A percentile compares a stretch with the other conserved stretches of the same genome.
phyloP scores from a whole-genome alignment of 1,140 invertebrate species.

The Hyles vespertilio region DNA sequence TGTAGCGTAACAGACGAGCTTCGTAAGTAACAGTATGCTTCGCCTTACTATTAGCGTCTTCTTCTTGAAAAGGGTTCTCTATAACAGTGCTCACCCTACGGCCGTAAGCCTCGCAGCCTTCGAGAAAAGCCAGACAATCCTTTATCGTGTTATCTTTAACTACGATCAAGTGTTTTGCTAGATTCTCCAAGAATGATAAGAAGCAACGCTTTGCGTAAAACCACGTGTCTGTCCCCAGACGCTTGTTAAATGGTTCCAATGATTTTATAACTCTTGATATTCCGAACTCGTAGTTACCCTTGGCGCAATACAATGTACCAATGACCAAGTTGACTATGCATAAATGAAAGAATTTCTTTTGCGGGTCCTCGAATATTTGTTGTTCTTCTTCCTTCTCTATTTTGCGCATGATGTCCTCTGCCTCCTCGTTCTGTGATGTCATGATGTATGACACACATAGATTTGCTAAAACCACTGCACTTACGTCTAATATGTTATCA shows the following conservation, averaged over 20 bases:
- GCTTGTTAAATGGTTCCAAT: constrained; percentile 96
- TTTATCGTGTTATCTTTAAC: constrained; percentile 91
- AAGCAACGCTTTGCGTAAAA: constrained; percentile 97
- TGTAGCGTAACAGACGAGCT: constrained; percentile 88
- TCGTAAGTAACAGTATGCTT: constrained; percentile 97
- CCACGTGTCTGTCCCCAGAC: constrained; percentile 97
- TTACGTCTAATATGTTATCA: constrained; percentile 95
- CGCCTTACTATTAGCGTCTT: constrained; percentile 81
- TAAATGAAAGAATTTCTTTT: constrained; percentile 96
- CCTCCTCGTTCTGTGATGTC: constrained; percentile 99
- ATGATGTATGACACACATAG: constrained; percentile 99
- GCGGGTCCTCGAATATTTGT: constrained; percentile 93
- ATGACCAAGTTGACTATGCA: constrained; percentile 99
- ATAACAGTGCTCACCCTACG: constrained; percentile 89
- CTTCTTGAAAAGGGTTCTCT: constrained; percentile 88
- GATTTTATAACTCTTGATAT: constrained; percentile 98
- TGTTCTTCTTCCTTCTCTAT: constrained; percentile 99
- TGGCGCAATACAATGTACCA: constrained; percentile 98
- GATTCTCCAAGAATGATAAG: constrained; percentile 93
- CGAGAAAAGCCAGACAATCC: constrained; percentile 94
- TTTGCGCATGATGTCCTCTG: constrained; percentile 98
- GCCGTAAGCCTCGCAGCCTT: constrained; percentile 94
- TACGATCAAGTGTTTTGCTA: constrained; percentile 93
- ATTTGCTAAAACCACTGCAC: constrained; percentile 98
- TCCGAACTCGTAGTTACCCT: constrained; percentile 99